These are phyloP conservation scores for Tragopan temminckii DNA, from an alignment of 2,797 vertebrate genomes.

Conservation along the genomic window DNA sequence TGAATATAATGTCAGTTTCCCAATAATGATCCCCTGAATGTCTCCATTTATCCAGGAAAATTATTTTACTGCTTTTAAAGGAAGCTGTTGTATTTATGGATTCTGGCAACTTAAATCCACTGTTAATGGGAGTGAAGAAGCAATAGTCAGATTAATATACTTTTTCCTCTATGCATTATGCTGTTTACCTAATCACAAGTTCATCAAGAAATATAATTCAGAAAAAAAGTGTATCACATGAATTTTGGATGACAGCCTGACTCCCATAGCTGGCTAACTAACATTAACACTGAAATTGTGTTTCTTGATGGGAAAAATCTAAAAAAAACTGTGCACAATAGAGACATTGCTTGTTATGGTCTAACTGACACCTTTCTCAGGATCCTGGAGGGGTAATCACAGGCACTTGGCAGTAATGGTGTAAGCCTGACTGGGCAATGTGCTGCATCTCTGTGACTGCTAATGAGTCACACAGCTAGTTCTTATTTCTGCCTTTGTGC, in stretches of 20 bases:
- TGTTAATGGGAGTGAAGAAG: conserved; percentile 43
- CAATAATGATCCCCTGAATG: conserved; percentile 69
- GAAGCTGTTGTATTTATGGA: conserved; percentile 73
- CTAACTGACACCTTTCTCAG: conserved; percentile 58
- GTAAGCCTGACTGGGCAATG: not conserved
- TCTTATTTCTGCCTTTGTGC: conserved; percentile 49
- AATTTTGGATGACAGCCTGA: conserved; percentile 70
- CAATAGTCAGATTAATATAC: conserved; percentile 45
- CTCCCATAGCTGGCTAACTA: conserved; percentile 58
- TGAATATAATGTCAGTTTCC: conserved; percentile 63
- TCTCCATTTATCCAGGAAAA: conserved; percentile 70
- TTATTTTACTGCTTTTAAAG: conserved; percentile 75
- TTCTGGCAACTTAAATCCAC: conserved; percentile 65
- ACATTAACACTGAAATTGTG: conserved; percentile 40
- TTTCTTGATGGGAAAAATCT: conserved; percentile 72
- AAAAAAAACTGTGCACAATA: not conserved
- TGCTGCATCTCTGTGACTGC: conserved; percentile 31
- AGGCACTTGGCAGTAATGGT: conserved; percentile 34
- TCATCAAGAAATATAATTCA: conserved; percentile 52
- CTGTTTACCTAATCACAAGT: conserved; percentile 72
- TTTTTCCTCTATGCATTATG: conserved; percentile 64
- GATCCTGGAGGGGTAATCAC: conserved; percentile 50
- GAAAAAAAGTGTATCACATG: conserved; percentile 60
- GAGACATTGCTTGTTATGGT: conserved; percentile 32
- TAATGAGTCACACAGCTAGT: conserved; percentile 51